Percentiles rank a stretch among this genome's conserved stretches.
These are phyloP conservation scores for Encarsia formosa DNA, from an alignment of 2,888 invertebrate genomes.

Conservation along the genomic window DNA sequence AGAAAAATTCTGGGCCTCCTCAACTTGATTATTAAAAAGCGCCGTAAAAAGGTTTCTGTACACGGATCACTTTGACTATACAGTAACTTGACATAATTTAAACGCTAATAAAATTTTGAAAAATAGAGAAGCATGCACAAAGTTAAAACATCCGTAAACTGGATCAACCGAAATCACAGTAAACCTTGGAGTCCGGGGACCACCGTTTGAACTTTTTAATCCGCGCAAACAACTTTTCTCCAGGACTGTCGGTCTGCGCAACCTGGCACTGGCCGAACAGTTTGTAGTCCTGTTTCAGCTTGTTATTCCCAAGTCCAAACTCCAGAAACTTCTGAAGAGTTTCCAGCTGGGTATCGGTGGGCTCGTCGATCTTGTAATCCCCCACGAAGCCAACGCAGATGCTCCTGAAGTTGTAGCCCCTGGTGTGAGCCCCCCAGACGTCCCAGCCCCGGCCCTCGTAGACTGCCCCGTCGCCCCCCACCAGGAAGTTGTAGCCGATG, in stretches of 20 bases:
- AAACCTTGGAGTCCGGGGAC: no score
- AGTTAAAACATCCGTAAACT: no score
- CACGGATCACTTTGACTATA: no score
- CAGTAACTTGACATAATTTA: no score
- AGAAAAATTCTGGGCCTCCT: no score
- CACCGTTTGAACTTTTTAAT: constrained; percentile 18
- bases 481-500: constrained; percentile 65
- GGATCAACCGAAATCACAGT: no score
- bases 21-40: no score
- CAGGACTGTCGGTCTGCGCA: constrained; percentile 52
- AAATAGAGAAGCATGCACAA: no score
- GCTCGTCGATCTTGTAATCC: constrained; percentile 57
- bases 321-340: constrained; percentile 62
- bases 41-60: no score
- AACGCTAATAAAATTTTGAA: no score
- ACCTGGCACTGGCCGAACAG: constrained; percentile 67
- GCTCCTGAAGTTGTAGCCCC: constrained; percentile 59
- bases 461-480: constrained; percentile 73
- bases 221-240: constrained; percentile 5
- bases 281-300: constrained; percentile 62
- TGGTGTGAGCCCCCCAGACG: constrained; percentile 65
- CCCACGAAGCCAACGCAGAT: constrained; percentile 72
- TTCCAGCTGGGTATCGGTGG: constrained; percentile 48
- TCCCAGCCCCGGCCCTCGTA: constrained; percentile 76
- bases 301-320: constrained; percentile 60